Conservation (phyloP, 2,797 vertebrate species). For the Erethizon dorsatum region DNA sequence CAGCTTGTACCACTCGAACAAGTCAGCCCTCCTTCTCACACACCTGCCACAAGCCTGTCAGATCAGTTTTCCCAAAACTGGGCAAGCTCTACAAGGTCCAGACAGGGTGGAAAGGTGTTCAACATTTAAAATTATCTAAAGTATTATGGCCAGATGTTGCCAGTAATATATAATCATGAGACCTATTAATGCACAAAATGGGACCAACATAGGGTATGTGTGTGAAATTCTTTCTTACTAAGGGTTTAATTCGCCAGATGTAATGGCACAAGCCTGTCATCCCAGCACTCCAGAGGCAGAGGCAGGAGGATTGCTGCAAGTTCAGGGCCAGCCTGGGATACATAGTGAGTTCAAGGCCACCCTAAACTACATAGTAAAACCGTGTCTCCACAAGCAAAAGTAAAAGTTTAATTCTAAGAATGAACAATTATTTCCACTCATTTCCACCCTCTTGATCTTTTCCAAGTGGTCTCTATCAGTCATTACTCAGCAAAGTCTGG, state of each 20-base stretch:
- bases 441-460: conserved; percentile 16
- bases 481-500: not conserved
- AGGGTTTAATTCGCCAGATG: not conserved
- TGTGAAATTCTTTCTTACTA: not conserved
- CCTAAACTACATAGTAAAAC: not conserved
- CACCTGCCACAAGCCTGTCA: not conserved
- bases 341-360: not conserved
- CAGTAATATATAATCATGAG: not conserved
- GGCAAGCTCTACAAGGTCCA: not conserved
- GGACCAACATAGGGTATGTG: not conserved
- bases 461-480: not conserved
- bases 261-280: not conserved
- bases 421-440: not conserved
- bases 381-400: not conserved
- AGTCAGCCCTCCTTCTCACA: not conserved
- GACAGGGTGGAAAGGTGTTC: not conserved
- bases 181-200: not conserved
- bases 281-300: not conserved
- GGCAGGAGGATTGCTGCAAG: not conserved
- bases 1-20: not conserved
- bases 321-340: not conserved
- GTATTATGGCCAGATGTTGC: not conserved
- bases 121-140: not conserved
- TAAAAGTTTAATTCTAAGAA: conserved; percentile 10
- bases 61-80: not conserved